phyloP scores from a whole-genome alignment of 2,113 vertebrate genomes.

The Typhlomys cinereus region DNA sequence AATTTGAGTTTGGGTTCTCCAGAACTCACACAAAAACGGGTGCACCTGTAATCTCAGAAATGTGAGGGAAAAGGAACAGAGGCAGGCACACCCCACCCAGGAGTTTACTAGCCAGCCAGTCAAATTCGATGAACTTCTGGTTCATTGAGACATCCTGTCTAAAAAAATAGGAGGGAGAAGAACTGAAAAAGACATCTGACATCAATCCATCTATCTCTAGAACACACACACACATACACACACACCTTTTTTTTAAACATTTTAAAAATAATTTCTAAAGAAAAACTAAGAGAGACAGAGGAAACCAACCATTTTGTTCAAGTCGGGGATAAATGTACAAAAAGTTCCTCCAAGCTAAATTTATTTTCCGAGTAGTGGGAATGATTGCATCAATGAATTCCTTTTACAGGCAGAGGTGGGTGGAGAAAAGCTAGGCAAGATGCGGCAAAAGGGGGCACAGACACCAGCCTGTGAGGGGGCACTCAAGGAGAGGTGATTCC shows the following conservation, averaged over 20 bases:
- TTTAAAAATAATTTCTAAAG: constrained; percentile 38
- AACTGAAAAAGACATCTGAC: no score
- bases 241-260: background rate
- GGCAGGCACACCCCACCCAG: no score
- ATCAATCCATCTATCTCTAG: no score
- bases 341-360: background rate
- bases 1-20: no score
- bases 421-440: background rate
- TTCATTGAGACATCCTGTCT: no score
- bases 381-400: background rate
- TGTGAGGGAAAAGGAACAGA: no score
- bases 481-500: background rate
- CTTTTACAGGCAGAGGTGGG: background rate
- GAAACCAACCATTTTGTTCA: background rate
- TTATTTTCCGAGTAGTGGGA: constrained; percentile 3
- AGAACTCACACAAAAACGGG: no score
- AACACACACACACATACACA: no score
- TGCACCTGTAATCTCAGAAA: no score
- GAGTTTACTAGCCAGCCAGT: no score
- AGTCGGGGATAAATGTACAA: background rate
- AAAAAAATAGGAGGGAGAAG: no score
- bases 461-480: background rate
- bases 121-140: no score
- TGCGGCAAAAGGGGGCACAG: background rate
- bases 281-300: background rate